These are phyloP conservation scores for Dendrolimus punctatus DNA, from an alignment of 1,140 invertebrate species.

Conservation along the genomic window DNA sequence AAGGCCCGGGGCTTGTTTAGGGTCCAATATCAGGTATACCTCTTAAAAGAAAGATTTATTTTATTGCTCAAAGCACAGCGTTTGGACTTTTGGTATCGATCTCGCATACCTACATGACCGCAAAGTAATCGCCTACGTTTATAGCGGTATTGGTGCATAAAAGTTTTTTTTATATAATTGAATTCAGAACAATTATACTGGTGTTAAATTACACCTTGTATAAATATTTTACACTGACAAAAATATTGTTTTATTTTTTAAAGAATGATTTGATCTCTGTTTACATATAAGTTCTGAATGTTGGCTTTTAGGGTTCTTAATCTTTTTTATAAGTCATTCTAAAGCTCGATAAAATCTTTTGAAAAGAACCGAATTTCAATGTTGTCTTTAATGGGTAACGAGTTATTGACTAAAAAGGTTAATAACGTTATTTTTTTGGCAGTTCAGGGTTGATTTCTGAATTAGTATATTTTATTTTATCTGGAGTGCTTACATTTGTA, in stretches of 20 bases:
- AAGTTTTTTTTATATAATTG: conserved; percentile 33
- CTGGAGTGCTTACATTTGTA: too few relatives aligned
- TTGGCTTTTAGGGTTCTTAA: too few relatives aligned
- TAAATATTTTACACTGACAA: conserved; percentile 18
- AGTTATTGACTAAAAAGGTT: too few relatives aligned
- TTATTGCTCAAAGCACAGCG: conserved; percentile 62
- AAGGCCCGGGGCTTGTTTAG: conserved; percentile 55
- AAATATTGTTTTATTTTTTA: background rate
- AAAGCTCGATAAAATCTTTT: too few relatives aligned
- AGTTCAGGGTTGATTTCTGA: too few relatives aligned
- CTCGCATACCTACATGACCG: conserved; percentile 33
- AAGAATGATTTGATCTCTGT: too few relatives aligned
- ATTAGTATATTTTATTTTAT: too few relatives aligned
- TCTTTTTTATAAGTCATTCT: too few relatives aligned
- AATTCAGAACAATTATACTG: conserved; percentile 25
- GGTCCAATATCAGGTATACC: conserved; percentile 50
- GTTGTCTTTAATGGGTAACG: too few relatives aligned
- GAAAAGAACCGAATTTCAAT: too few relatives aligned
- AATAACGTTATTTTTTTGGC: too few relatives aligned
- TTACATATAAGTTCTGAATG: too few relatives aligned
- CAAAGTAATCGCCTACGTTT: conserved; percentile 44
- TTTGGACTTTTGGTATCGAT: conserved; percentile 39
- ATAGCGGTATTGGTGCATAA: conserved; percentile 37
- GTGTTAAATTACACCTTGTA: conserved; percentile 25
- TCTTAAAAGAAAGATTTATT: conserved; percentile 68